Base-by-base conservation (phyloP, 2,797 vertebrate species). In the Aeoliscus strigatus region DNA sequence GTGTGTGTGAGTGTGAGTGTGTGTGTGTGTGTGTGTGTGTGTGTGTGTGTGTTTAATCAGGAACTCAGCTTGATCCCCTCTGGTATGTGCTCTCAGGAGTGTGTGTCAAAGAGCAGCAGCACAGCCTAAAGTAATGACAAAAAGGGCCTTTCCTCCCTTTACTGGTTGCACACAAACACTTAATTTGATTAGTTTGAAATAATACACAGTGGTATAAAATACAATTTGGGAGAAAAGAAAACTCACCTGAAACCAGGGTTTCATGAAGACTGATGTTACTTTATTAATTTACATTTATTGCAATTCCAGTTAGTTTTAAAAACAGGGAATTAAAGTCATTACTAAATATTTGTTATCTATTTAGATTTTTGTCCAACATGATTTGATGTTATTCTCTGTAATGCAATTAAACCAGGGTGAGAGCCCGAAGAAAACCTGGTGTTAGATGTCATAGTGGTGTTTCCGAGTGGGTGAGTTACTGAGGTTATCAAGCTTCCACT, bases 41-140 rank as follows among this genome's bases (percentile, higher is more conserved):
- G 47, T 57, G 59, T 68, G 60, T 47, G 66, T 49, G 57, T 73
- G 64, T 70, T 47, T 66, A 69, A 77, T 82, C 66, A 78, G 75
- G 75, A 78, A 73, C 68, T 63, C 43, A 5, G 64, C 66, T 62
- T 86, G 80, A 86, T 83, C 80, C 82, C 77, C 80, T 86, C 73
- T 84, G 81, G 82, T 83, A 85, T 86, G 84, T 80, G 80, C 73
- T 80, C 61, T 76, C 1, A 28, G 75, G 74, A 80, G 75, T 72
- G 66, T 76, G 80, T 83, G 79, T 80, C 79, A 86, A 82, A 86
- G 83, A 79, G 73, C 77, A 83, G 67, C 59, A 65, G 69, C 61
- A 54, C 51, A 70, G 60, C 52, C 71, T 73, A 54, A 59, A 70
- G 70, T 73, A 65, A 70, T 6, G 49, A 72, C 67, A 65, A 72